Base-by-base conservation (phyloP, 1,140 invertebrate genomes). In the Gonatopus flavifemur region DNA sequence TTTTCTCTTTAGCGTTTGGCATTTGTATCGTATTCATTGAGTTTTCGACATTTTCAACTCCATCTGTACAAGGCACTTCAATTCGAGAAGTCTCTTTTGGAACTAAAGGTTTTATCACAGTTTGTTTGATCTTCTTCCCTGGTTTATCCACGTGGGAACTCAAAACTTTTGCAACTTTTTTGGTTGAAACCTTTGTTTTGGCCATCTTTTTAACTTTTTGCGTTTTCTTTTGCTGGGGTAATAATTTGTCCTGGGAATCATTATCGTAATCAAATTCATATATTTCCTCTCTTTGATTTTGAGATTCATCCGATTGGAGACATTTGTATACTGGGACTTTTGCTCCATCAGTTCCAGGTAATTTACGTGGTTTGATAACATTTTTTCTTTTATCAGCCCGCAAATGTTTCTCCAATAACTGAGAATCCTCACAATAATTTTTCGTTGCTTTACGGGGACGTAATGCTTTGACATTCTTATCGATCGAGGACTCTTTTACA, bases 241-340 rank as follows among this genome's bases (percentile, higher is more conserved):
- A n/a, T n/a, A 46, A 1, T 44, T 35, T 62, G 22, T 63, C 60
- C 8, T 18, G 46, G 1, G 49, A 19, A 2, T 62, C 59, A 20
- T 63, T 41, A 24, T 63, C 56, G 16, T 46, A 62, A 4, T 42
- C 59, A 25, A 62, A 63, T 0, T 63, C 59, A 22, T 63, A 63
- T 9, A 63, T 33, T 16, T 58, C 55, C 15, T 9, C 54, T 0
- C 12, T 25, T 3, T 39, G 31, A 33, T 49, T 35, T 2, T 7
- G 18, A 12, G 20, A 18, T 6, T 62, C 49, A 16, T 19, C 4
- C 22, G 32, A 10, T 13, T 41, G 31, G 6, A 28, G 1, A 4
- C 13, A 20, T 41, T 55, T 37, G 8, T 63, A 63, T 3, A 63
- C 10, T 10, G 60, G 60, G 3, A 55, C 2, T 16, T 58, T 62